Percentiles rank a stretch among this genome's conserved stretches.
Evolutionary conservation across 2,797 vertebrate species (phyloP).

Genomic region (Epinephelus malabaricus): DNA sequence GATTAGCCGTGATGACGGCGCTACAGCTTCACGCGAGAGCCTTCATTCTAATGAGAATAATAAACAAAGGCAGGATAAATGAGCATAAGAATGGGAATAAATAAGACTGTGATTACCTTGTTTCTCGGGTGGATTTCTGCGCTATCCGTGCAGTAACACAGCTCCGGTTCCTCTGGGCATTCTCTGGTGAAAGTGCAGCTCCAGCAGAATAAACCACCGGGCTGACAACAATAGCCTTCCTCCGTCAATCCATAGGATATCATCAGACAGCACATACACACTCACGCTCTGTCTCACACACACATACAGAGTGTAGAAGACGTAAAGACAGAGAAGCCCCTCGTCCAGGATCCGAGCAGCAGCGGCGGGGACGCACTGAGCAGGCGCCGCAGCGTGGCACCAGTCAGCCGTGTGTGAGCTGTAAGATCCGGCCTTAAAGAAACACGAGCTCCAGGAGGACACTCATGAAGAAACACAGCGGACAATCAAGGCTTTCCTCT

Average conservation of each 20-base stretch:
- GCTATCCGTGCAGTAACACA: constrained; percentile 62
- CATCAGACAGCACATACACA: constrained; percentile 8
- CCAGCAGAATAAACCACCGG: constrained; percentile 48
- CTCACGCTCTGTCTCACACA: background rate
- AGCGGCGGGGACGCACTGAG: constrained; percentile 53
- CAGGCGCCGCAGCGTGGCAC: constrained; percentile 71
- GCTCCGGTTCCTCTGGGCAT: constrained; percentile 67
- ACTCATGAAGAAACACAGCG: background rate
- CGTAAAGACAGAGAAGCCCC: constrained; percentile 29
- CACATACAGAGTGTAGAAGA: background rate
- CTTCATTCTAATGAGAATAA: constrained; percentile 40
- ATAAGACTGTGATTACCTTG: constrained; percentile 53
- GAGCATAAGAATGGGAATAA: background rate
- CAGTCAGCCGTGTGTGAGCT: constrained; percentile 34
- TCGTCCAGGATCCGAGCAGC: constrained; percentile 37
- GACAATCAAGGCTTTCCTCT: background rate
- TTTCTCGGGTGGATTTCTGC: constrained; percentile 42
- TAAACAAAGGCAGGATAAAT: background rate
- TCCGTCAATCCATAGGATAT: constrained; percentile 52
- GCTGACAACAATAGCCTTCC: constrained; percentile 71
- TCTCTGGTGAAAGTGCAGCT: constrained; percentile 56
- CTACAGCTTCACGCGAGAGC: constrained; percentile 23
- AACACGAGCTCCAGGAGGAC: constrained; percentile 32
- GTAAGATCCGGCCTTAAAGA: constrained; percentile 58
- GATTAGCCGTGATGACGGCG: background rate